Percentiles rank a stretch among this genome's conserved stretches.
Conservation (phyloP, 2,797 vertebrate genomes). For the Scleropages formosus region DNA sequence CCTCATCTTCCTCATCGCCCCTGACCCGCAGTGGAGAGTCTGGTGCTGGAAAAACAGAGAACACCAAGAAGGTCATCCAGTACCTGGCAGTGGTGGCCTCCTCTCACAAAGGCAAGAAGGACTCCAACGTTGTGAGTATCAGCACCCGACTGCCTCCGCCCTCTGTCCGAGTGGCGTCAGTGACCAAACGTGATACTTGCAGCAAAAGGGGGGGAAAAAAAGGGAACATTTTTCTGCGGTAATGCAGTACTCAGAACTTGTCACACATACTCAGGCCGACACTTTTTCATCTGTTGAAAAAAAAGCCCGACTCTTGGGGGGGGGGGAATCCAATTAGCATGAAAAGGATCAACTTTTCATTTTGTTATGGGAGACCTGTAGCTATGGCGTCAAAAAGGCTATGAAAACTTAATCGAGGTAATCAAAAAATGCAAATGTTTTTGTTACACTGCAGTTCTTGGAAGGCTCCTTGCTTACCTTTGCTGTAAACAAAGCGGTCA, state of each 20-base stretch:
- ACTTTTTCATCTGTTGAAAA: neutral
- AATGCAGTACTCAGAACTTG: too few species aligned
- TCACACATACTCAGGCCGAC: too few species aligned
- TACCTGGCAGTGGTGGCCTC: slow-evolving; percentile 94
- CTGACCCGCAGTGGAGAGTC: slow-evolving; percentile 83
- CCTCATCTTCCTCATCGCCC: neutral
- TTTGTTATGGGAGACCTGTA: too few species aligned
- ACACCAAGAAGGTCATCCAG: slow-evolving; percentile 98
- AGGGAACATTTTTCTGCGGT: too few species aligned
- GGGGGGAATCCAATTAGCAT: slow-evolving; percentile 1
- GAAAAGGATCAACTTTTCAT: neutral
- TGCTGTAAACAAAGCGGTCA: slow-evolving; percentile 7
- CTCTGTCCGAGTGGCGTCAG: neutral
- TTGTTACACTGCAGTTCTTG: too few species aligned
- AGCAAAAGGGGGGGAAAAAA: neutral
- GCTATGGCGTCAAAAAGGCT: too few species aligned
- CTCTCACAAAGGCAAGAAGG: slow-evolving; percentile 96
- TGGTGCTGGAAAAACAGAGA: slow-evolving; percentile 95
- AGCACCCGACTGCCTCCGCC: neutral
- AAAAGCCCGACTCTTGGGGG: slow-evolving; percentile 2
- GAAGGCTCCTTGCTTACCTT: neutral
- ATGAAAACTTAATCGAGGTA: too few species aligned
- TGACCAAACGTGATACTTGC: too few species aligned
- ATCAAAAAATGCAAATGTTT: too few species aligned
- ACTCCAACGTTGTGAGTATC: slow-evolving; percentile 85